phyloP scores from a whole-genome alignment of 2,113 vertebrate species.

The Ivindomyrus marchei region DNA sequence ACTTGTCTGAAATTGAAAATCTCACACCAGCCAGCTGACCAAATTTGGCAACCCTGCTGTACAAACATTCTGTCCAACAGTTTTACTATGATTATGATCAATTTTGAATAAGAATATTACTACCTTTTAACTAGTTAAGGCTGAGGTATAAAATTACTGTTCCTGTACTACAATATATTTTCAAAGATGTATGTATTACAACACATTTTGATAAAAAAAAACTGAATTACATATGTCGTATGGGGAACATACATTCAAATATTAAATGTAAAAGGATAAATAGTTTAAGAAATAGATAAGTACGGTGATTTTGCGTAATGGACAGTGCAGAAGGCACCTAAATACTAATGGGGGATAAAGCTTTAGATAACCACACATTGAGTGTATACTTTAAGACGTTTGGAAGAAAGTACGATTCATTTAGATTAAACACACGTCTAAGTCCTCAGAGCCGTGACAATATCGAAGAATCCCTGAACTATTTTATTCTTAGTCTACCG shows the following conservation, averaged over 20 bases:
- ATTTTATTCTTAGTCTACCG: not conserved
- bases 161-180: not conserved
- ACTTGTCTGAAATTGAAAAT: too few relatives aligned
- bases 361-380: not conserved
- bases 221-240: not conserved
- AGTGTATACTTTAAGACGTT: not conserved
- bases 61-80: not conserved
- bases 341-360: not conserved
- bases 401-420: not conserved
- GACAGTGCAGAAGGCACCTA: not conserved
- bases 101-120: not conserved
- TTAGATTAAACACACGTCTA: not conserved
- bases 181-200: not conserved
- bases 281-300: not conserved
- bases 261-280: not conserved
- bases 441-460: not conserved
- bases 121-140: not conserved
- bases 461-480: not conserved
- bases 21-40: too few relatives aligned
- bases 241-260: not conserved
- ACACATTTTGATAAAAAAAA: not conserved
- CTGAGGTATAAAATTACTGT: not conserved
- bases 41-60: not conserved
- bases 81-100: not conserved
- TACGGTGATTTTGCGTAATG: not conserved